Conservation (phyloP, 2,888 invertebrate genomes). For the Apamea anceps region DNA sequence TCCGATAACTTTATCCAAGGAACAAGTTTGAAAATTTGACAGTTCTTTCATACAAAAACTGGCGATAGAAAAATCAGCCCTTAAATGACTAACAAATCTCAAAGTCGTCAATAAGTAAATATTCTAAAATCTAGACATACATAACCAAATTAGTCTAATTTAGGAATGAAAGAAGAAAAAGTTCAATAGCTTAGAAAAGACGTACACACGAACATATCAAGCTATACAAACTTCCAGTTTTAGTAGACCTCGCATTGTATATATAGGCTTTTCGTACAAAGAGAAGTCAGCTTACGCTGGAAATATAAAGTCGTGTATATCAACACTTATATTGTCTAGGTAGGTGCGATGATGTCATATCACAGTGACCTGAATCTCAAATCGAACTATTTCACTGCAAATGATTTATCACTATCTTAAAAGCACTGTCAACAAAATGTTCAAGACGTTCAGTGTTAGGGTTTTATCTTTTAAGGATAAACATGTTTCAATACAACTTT, state of each 20-base stretch:
- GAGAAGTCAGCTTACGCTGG: neutral
- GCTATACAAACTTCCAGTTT: neutral
- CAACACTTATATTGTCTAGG: no score
- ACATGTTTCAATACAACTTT: constrained; percentile 71
- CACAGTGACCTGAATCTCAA: constrained; percentile 3
- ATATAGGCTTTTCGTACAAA: neutral
- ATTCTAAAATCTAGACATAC: constrained; percentile 3
- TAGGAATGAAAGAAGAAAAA: constrained; percentile 57
- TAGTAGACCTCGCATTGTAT: neutral
- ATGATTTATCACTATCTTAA: neutral
- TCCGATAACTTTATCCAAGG: no score
- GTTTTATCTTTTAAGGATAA: neutral
- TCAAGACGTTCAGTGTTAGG: neutral
- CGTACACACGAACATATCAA: neutral
- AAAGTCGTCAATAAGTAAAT: neutral
- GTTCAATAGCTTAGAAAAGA: neutral
- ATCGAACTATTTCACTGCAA: neutral
- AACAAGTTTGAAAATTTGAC: no score
- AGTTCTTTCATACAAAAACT: no score
- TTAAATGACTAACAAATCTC: constrained; percentile 12
- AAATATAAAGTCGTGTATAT: no score
- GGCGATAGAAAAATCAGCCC: no score
- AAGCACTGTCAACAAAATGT: neutral
- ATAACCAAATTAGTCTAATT: constrained; percentile 16
- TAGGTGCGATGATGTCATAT: constrained; percentile 2